These are phyloP conservation scores for Scaptodrosophila latifasciaeformis DNA, from an alignment of 2,888 invertebrate genomes.

Conservation along the genomic window DNA sequence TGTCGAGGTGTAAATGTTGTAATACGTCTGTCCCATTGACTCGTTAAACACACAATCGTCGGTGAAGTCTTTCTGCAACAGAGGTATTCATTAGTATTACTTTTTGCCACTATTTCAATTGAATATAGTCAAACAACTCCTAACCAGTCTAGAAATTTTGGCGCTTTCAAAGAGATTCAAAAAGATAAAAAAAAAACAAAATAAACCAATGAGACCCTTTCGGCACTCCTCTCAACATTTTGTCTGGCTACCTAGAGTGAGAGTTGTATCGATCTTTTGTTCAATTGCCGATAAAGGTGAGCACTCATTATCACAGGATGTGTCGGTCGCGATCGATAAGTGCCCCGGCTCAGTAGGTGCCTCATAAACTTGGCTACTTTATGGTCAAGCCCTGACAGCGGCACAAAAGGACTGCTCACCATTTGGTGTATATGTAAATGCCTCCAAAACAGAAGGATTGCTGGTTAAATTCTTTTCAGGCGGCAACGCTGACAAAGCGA, in stretches of 20 bases:
- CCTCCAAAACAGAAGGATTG: background rate
- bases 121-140: no score
- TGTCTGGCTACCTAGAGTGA: slow-evolving; percentile 33
- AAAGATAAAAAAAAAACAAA: slow-evolving; percentile 5
- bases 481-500: background rate
- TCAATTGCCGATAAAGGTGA: no score
- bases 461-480: background rate
- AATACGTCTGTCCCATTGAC: slow-evolving; percentile 88
- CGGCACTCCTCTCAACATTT: background rate
- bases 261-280: no score
- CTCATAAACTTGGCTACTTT: slow-evolving; percentile 67
- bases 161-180: no score
- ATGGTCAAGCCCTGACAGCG: slow-evolving; percentile 62
- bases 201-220: background rate
- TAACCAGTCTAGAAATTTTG: no score
- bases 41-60: slow-evolving; percentile 92
- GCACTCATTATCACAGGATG: slow-evolving; percentile 71
- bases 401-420: slow-evolving; percentile 45
- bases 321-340: slow-evolving; percentile 38
- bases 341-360: slow-evolving; percentile 12
- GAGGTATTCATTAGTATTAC: no score
- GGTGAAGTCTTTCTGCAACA: slow-evolving; percentile 89
- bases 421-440: background rate
- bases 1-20: slow-evolving; percentile 88
- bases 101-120: no score